phyloP scores from a whole-genome alignment of 1,140 invertebrate species.

The Dreissena rostriformis region DNA sequence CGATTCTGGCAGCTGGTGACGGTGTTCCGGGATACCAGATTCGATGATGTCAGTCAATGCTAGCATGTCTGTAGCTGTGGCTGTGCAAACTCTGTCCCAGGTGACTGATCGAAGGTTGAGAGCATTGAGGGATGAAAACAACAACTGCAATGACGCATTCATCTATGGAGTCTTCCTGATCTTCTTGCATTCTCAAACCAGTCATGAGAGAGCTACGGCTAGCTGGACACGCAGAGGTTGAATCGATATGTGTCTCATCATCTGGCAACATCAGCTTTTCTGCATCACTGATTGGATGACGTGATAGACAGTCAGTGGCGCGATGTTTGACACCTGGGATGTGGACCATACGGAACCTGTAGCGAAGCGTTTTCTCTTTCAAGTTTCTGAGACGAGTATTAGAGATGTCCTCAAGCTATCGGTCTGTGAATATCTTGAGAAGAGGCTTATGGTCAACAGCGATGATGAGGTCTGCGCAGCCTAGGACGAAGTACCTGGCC shows the following conservation, averaged over 20 bases:
- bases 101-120: constrained; percentile 30
- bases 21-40: constrained; percentile 47
- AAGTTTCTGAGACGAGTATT: constrained; percentile 58
- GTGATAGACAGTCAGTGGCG: constrained; percentile 51
- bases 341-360: constrained; percentile 57
- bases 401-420: constrained; percentile 54
- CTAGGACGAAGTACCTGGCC: constrained; percentile 60
- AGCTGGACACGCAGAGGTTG: not conserved
- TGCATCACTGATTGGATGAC: constrained; percentile 32
- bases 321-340: constrained; percentile 51
- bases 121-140: not conserved
- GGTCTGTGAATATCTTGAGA: constrained; percentile 53
- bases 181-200: not conserved
- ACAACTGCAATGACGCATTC: not conserved
- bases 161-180: not conserved
- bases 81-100: constrained; percentile 49
- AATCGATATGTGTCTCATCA: constrained; percentile 11
- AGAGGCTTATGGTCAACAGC: constrained; percentile 64
- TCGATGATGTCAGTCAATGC: constrained; percentile 7
- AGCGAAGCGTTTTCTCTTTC: constrained; percentile 59
- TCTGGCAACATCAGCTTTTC: constrained; percentile 32
- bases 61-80: constrained; percentile 48
- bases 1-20: constrained; percentile 15
- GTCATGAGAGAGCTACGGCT: not conserved
- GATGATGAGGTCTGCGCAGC: constrained; percentile 60